Evolutionary conservation across 2,113 vertebrate genomes (phyloP), one percentile per base, ranked within the genome.

Genomic region (Cichladusa arquata): DNA sequence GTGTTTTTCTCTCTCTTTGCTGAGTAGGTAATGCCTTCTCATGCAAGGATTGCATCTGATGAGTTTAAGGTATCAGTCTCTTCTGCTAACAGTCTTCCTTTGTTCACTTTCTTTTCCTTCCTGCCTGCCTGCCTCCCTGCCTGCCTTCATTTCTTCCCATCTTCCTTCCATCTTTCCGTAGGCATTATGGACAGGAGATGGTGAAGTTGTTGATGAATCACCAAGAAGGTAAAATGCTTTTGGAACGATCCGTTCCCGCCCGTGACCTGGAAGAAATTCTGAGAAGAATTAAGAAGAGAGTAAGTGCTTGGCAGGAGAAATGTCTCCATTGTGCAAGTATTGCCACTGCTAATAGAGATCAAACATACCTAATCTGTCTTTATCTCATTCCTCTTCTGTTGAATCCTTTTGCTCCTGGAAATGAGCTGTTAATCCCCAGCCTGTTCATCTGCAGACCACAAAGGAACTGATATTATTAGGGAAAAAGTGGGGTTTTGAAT

Each of bases 141-240:
- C 40, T 42, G 14, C 40, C 40, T 42, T 16, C 40, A 42, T 42
- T 42, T 42, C 40, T 42, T 42, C 40, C 40, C 6, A 8, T 45
- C 19, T 45, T 48, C 47, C 45, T 23, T 47, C 45, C 22, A 22
- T 47, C 45, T 22, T 47, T 47, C 20, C 22, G 6, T 93, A 56
- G 53, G 34, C 45, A 94, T 92, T 98, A 97, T 13, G 98, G 61
- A 33, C 36, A 54, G 50, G 97, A 95, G 95, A 98, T 98, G 97
- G 88, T 98, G 83, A 90, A 56, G 8, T 34, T 97, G 18, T 54
- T 98, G 69, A 97, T 97, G 90, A 86, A 25, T 4, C 90, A 98
- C 26, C 11, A 56, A 5, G 97, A 97, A 70, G 97, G 96, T 29
- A 88, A 97, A 8, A 76, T 48, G 23, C 93, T 96, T 83, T 79